Percentiles rank a stretch among this genome's conserved stretches.
These are phyloP conservation scores for Coregonus ussuriensis DNA, from an alignment of 2,797 vertebrate genomes.

Conservation along the genomic window DNA sequence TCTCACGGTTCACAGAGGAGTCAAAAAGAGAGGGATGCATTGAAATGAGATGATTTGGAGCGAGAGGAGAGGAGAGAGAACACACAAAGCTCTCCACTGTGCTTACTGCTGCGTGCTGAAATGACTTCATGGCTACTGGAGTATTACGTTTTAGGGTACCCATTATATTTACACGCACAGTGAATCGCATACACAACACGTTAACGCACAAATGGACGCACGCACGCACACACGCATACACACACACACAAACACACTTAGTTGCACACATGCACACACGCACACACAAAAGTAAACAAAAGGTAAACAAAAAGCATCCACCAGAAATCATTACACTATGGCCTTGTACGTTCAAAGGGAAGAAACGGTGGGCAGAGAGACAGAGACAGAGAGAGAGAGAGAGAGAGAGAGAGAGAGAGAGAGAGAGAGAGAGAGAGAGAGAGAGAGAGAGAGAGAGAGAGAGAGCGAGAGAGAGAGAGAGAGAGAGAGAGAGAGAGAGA, in stretches of 20 bases:
- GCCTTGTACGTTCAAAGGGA: neutral
- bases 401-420: neutral
- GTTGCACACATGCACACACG: neutral
- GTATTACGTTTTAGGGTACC: conserved; percentile 20
- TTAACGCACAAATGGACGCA: neutral
- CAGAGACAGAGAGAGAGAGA: neutral
- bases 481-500: neutral
- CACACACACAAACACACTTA: neutral
- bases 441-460: neutral
- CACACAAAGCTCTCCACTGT: neutral
- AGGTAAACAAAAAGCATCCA: neutral
- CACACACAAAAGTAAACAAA: neutral
- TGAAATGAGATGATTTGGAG: conserved; percentile 25
- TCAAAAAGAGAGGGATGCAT: conserved; percentile 17
- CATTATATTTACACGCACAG: conserved; percentile 16
- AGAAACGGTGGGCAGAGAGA: neutral
- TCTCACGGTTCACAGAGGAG: conserved; percentile 16
- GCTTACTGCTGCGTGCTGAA: neutral
- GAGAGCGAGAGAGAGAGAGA: neutral
- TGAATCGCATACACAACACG: neutral
- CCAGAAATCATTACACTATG: neutral
- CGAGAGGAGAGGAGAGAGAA: conserved; percentile 8
- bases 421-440: neutral
- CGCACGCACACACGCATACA: neutral
- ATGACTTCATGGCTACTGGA: conserved; percentile 19